Percentiles rank a stretch among this genome's conserved stretches.
These are phyloP conservation scores for Ibidorhyncha struthersii DNA, from an alignment of 2,113 vertebrate species.

Conservation along the genomic window DNA sequence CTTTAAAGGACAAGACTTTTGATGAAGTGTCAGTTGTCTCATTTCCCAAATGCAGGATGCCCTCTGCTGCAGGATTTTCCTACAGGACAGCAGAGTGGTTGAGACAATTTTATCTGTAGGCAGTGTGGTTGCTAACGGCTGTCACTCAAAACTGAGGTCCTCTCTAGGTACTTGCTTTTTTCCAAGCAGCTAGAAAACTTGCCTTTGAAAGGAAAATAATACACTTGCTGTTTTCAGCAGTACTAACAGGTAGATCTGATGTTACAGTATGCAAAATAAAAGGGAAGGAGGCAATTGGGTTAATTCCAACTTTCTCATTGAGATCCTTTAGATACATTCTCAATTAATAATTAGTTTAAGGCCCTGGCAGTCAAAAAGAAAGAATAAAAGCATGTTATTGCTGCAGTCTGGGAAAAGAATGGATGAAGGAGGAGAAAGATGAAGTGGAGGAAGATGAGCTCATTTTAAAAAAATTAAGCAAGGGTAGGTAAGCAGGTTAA, in stretches of 20 bases:
- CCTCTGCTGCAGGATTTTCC: slow-evolving; percentile 15
- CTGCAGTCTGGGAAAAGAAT: slow-evolving; percentile 34
- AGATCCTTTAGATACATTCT: slow-evolving; percentile 52
- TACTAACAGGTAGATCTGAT: background rate
- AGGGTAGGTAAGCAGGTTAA: slow-evolving; percentile 36
- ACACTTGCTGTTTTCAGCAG: background rate
- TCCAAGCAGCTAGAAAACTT: background rate
- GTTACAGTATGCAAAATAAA: background rate
- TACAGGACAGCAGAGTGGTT: background rate
- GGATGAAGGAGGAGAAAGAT: slow-evolving; percentile 36
- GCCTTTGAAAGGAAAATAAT: background rate
- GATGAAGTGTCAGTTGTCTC: slow-evolving; percentile 42
- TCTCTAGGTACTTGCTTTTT: background rate
- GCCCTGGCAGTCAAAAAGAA: slow-evolving; percentile 47
- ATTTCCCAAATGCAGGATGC: background rate
- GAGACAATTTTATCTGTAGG: background rate
- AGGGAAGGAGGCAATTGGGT: slow-evolving; percentile 18
- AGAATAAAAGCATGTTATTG: slow-evolving; percentile 56
- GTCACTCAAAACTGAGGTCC: background rate
- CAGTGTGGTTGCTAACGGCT: background rate
- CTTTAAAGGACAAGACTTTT: slow-evolving; percentile 48
- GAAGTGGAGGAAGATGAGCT: slow-evolving; percentile 39
- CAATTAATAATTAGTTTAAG: slow-evolving; percentile 66
- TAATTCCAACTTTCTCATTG: slow-evolving; percentile 57
- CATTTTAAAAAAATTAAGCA: slow-evolving; percentile 8